Percentiles rank a stretch among this genome's conserved stretches.
Evolutionary conservation across 2,888 invertebrate genomes (phyloP).

Genomic region (Eupithecia abbreviata): DNA sequence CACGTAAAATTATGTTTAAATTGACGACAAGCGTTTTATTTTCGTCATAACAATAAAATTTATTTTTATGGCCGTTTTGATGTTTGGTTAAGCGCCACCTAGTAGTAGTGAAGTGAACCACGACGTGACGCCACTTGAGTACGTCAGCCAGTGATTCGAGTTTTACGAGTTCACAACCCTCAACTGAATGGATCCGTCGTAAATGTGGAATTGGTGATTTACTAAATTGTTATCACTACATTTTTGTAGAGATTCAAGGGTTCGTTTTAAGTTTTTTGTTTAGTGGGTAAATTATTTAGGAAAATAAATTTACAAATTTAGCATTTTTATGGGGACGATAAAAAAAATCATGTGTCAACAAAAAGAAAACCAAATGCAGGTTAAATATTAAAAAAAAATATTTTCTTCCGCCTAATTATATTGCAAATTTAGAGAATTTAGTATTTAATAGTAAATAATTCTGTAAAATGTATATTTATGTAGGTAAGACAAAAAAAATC

Average conservation of each 20-base stretch:
- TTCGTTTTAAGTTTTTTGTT: constrained; percentile 20
- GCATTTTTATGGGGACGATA: too few species aligned
- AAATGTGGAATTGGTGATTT: constrained; percentile 67
- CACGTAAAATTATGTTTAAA: constrained; percentile 83
- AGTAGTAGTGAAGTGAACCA: constrained; percentile 57
- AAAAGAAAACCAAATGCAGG: too few species aligned
- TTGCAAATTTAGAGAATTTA: too few species aligned
- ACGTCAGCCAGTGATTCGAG: constrained; percentile 64
- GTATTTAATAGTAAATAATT: too few species aligned
- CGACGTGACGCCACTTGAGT: constrained; percentile 55
- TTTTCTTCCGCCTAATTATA: too few species aligned
- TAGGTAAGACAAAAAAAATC: not conserved
- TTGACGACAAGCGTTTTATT: constrained; percentile 84
- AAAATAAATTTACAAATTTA: not conserved
- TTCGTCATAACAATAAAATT: constrained; percentile 84
- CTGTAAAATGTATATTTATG: too few species aligned
- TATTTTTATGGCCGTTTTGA: constrained; percentile 78
- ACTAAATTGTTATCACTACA: constrained; percentile 48
- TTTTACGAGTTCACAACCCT: constrained; percentile 68
- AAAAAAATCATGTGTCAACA: too few species aligned
- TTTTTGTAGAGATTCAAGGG: constrained; percentile 41
- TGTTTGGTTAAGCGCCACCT: constrained; percentile 74
- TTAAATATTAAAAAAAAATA: too few species aligned
- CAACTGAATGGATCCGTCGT: constrained; percentile 71
- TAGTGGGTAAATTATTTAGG: not conserved